Base-by-base conservation (phyloP, 2,888 invertebrate species). In the Myathropa florea region DNA sequence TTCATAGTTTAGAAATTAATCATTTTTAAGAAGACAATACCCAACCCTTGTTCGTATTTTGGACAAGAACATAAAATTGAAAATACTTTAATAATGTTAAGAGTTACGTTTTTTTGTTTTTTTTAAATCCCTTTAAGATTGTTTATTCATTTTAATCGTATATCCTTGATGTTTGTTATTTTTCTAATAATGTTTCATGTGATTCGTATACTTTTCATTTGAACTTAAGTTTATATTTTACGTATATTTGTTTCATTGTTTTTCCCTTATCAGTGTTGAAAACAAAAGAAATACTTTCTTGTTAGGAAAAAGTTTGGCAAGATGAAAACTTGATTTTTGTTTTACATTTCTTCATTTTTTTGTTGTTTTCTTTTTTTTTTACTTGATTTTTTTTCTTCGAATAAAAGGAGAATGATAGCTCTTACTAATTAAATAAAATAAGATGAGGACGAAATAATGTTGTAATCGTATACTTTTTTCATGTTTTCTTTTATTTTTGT, bases 131-230 rank as follows among this genome's bases (percentile, higher is more conserved):
- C 71, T 72, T 89, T 88, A 80, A 87, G 80, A 82, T 88, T 88
- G 72, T 72, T 86, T 88, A 68, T 70, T 79, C 70, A 81, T 81
- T 88, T 80, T 91, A 89, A 89, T 91, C 90, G 91, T 91, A 91
- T 91, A 91, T 90, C 90, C 90, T 90, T 88, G 87, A 88, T 88
- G 89, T 88, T 89, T 89, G 23, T 61, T 82, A 60, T 84, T 82
- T 83, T 78, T 80, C 81, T 80, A 88, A 76, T 87, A 80, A 88
- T 85, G 83, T 87, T 88, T 88, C 81, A 88, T 83, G 83, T 90
- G 90, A 89, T 91, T 92, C 92, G 92, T 92, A 92, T 92, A 92
- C 93, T 91, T 92, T 92, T 91, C 90, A 92, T 93, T 93, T 93
- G 92, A 93, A 93, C 93, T 92, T 90, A 92, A 91, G 92, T 92